Percentiles rank a stretch among this genome's conserved stretches.
phyloP scores from a whole-genome alignment of 1,140 invertebrate species.

The Bombus sibiricus region DNA sequence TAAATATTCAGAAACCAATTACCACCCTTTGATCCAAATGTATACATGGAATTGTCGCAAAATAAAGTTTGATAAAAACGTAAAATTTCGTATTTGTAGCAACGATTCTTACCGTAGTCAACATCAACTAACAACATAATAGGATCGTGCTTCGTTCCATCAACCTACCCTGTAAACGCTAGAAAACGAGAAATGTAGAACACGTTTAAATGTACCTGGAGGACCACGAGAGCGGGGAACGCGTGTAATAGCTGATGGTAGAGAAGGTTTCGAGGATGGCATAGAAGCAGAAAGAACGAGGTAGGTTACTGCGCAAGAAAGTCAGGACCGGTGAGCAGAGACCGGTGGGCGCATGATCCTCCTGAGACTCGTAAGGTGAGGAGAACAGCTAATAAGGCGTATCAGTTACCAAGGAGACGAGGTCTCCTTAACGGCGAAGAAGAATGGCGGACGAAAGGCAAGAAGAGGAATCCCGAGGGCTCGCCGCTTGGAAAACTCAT shows the following conservation, averaged over 20 bases:
- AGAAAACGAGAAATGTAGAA: background rate
- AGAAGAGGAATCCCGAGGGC: conserved; percentile 59
- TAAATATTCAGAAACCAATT: no score
- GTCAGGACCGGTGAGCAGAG: conserved; percentile 46
- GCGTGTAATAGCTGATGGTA: background rate
- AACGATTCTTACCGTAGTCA: no score
- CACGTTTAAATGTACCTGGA: background rate
- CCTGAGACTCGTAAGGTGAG: conserved; percentile 69
- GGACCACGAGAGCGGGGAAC: background rate
- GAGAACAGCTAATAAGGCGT: conserved; percentile 73
- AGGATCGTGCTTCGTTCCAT: no score
- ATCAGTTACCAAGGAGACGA: conserved; percentile 75
- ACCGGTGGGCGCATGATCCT: conserved; percentile 68
- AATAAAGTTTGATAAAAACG: no score
- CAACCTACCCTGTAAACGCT: background rate
- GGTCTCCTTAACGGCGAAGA: conserved; percentile 72
- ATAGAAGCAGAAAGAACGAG: conserved; percentile 35
- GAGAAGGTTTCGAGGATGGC: conserved; percentile 1
- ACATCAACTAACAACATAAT: no score
- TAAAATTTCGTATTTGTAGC: no score
- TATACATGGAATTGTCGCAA: fast-evolving
- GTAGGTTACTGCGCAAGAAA: conserved; percentile 58
- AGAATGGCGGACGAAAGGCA: conserved; percentile 70
- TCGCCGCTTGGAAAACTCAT: conserved; percentile 78
- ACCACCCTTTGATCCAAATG: no score